Conservation (phyloP, 2,888 invertebrate genomes). For the Parasteatoda lunata region DNA sequence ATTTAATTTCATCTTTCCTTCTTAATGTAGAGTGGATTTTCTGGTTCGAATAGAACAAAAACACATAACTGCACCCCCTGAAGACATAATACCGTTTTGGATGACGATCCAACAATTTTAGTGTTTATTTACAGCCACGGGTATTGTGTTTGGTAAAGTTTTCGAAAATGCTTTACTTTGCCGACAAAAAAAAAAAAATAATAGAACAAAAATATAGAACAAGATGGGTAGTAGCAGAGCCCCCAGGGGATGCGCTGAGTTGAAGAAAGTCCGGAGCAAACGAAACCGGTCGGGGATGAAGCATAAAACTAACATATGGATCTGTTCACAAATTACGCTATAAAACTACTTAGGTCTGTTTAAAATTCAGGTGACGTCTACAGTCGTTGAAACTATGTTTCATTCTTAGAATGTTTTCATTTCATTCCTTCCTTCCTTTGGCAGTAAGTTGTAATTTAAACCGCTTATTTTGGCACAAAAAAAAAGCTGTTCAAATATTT, state of each 20-base stretch:
- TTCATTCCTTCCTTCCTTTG: neutral
- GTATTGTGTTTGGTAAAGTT: neutral
- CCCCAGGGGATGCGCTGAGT: conserved; percentile 17
- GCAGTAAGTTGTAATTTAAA: too few relatives aligned
- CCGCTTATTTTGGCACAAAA: too few relatives aligned
- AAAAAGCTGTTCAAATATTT: too few relatives aligned
- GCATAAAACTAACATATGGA: conserved; percentile 53
- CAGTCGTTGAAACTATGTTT: neutral
- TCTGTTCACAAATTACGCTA: conserved; percentile 29
- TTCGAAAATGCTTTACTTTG: neutral
- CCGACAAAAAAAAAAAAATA: conserved; percentile 41
- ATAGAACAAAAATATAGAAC: conserved; percentile 16
- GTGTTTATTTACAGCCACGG: neutral
- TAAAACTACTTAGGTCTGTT: conserved; percentile 6
- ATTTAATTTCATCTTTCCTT: neutral
- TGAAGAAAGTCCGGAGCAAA: conserved; percentile 37
- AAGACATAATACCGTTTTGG: neutral
- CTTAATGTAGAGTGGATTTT: neutral
- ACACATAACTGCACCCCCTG: neutral
- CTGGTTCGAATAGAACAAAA: neutral
- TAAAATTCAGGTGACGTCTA: neutral
- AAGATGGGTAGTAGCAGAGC: neutral
- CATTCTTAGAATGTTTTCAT: neutral
- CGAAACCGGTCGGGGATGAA: conserved; percentile 59
- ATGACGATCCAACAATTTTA: neutral